These are phyloP conservation scores for Cataglyphis cursor DNA, from an alignment of 2,888 invertebrate genomes.

Conservation along the genomic window DNA sequence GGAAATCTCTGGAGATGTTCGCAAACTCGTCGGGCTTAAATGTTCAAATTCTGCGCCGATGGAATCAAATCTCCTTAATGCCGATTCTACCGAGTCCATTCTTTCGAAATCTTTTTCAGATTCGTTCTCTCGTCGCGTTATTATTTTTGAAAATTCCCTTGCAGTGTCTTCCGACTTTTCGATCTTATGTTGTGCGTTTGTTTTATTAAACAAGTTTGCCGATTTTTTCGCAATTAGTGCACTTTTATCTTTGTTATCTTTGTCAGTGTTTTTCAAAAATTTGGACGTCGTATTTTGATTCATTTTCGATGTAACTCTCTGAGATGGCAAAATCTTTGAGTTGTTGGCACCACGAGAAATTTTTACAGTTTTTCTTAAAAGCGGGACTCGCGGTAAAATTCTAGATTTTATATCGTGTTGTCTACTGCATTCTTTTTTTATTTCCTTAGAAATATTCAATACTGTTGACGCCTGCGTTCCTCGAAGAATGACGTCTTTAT, in stretches of 20 bases:
- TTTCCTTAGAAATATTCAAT: constrained; percentile 8
- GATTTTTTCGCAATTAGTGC: neutral
- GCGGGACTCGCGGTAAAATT: constrained; percentile 3
- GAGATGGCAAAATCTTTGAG: neutral
- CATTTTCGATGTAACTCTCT: neutral
- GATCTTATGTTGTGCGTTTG: neutral
- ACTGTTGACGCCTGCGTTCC: neutral
- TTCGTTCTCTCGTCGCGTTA: constrained; percentile 17
- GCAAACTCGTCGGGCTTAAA: constrained; percentile 28
- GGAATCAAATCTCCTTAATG: constrained; percentile 78
- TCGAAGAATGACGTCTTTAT: neutral
- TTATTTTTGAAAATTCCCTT: neutral
- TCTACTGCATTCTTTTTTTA: neutral
- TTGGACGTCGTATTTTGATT: constrained; percentile 22
- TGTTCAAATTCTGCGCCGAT: constrained; percentile 70
- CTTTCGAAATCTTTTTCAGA: constrained; percentile 67
- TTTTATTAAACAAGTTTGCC: neutral
- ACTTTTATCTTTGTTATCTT: neutral
- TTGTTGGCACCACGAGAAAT: neutral
- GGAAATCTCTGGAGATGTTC: constrained; percentile 20
- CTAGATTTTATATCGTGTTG: neutral
- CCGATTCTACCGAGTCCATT: constrained; percentile 79
- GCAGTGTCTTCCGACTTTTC: neutral
- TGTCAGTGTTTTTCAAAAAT: neutral
- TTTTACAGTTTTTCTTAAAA: constrained; percentile 1